A percentile compares a stretch with the other conserved stretches of the same genome.
phyloP scores from a whole-genome alignment of 2,797 vertebrate species.

The Cynopterus sphinx region DNA sequence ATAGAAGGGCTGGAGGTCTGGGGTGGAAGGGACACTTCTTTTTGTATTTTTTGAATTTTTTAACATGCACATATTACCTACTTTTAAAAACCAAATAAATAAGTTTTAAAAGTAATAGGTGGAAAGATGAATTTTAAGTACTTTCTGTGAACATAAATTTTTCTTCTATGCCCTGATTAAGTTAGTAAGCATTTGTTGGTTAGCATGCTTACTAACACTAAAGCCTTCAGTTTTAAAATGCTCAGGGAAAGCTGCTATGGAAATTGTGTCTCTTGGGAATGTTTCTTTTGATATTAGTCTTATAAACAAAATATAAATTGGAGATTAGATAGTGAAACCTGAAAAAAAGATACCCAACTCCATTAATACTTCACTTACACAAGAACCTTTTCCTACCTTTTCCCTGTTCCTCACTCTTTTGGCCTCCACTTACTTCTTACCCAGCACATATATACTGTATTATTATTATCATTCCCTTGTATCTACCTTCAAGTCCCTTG shows the following conservation, averaged over 20 bases:
- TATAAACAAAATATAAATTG: neutral
- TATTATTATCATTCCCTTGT: neutral
- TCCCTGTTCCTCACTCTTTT: neutral
- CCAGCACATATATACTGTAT: neutral
- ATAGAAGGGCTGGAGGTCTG: neutral
- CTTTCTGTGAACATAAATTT: neutral
- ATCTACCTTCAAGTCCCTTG: neutral
- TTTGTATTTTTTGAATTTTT: neutral
- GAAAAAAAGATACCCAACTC: neutral
- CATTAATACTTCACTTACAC: neutral
- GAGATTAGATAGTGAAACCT: neutral
- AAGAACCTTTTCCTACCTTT: neutral
- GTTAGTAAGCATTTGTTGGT: neutral
- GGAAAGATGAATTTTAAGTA: constrained; percentile 4
- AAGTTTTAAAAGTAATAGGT: neutral
- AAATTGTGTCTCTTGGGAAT: neutral
- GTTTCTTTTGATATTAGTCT: neutral
- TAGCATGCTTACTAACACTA: neutral
- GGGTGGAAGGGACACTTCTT: neutral
- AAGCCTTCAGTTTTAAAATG: neutral
- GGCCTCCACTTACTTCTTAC: neutral
- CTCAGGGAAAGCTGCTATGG: neutral
- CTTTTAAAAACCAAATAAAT: neutral
- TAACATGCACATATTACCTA: neutral
- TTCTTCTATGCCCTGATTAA: neutral